Evolutionary conservation across 2,113 vertebrate genomes (phyloP).

Genomic region (Hyaena hyaena): DNA sequence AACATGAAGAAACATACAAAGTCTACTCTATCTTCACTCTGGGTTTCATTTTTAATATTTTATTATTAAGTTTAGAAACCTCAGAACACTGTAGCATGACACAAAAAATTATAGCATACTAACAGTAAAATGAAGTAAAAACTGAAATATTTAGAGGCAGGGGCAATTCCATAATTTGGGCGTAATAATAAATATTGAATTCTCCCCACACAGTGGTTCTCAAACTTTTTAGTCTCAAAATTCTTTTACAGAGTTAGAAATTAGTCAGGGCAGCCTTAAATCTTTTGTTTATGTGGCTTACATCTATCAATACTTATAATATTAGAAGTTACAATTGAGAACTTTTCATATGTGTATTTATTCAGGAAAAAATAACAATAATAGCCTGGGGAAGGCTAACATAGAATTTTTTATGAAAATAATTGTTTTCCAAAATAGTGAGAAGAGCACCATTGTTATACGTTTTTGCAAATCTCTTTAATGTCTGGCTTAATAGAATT

Average conservation of each 20-base stretch:
- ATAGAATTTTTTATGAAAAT: slow-evolving; percentile 48
- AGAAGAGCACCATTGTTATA: background rate
- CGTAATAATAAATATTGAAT: background rate
- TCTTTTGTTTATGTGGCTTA: background rate
- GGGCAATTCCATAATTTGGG: slow-evolving; percentile 6
- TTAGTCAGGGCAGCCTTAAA: background rate
- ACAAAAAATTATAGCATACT: slow-evolving; percentile 24
- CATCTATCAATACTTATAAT: background rate
- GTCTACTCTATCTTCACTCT: slow-evolving; percentile 49
- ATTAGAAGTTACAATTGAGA: background rate
- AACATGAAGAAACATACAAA: slow-evolving; percentile 56
- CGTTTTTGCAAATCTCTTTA: slow-evolving; percentile 7
- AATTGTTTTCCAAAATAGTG: slow-evolving; percentile 24
- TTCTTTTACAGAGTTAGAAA: background rate
- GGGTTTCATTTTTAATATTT: slow-evolving; percentile 74
- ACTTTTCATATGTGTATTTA: background rate
- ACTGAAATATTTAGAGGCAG: slow-evolving; percentile 9
- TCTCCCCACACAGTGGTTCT: background rate
- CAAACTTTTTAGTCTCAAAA: slow-evolving; percentile 28
- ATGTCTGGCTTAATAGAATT: slow-evolving; percentile 28
- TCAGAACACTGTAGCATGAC: slow-evolving; percentile 45
- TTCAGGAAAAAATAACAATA: slow-evolving; percentile 30
- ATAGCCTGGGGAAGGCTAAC: background rate
- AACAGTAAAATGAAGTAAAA: slow-evolving; percentile 49
- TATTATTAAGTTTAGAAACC: slow-evolving; percentile 69